phyloP scores from a whole-genome alignment of 2,113 vertebrate genomes.

The Cranoglanis bouderius region DNA sequence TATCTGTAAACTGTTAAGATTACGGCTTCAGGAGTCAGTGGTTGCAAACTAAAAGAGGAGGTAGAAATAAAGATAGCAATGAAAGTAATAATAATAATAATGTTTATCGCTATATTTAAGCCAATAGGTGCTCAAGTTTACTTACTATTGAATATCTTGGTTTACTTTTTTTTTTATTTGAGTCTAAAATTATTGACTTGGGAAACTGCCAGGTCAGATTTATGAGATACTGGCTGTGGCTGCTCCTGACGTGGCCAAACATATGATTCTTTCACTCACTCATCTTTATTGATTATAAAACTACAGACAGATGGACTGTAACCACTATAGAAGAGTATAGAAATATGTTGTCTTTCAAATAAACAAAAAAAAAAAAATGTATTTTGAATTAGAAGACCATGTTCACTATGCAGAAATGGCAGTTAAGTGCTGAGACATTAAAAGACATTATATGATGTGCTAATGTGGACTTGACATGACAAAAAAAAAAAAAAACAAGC shows the following conservation, averaged over 20 bases:
- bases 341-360: background rate
- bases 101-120: background rate
- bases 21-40: background rate
- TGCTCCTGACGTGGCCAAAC: background rate
- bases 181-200: background rate
- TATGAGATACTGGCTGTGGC: background rate
- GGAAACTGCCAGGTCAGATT: background rate
- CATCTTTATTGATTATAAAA: conserved; percentile 1
- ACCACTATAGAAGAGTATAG: background rate
- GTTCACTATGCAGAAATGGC: background rate
- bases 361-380: background rate
- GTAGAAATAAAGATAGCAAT: background rate
- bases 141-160: background rate
- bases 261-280: background rate
- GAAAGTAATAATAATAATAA: background rate
- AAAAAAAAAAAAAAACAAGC: conserved; percentile 12
- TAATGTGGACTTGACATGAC: conserved; percentile 19
- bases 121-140: background rate
- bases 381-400: background rate
- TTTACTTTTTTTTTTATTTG: background rate
- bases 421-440: conserved; percentile 17
- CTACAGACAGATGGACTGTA: background rate
- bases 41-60: background rate
- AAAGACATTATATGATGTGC: conserved; percentile 30
- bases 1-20: too few species aligned